These are phyloP conservation scores for Pangasius macronema DNA, from an alignment of 2,797 vertebrate species.

Conservation along the genomic window DNA sequence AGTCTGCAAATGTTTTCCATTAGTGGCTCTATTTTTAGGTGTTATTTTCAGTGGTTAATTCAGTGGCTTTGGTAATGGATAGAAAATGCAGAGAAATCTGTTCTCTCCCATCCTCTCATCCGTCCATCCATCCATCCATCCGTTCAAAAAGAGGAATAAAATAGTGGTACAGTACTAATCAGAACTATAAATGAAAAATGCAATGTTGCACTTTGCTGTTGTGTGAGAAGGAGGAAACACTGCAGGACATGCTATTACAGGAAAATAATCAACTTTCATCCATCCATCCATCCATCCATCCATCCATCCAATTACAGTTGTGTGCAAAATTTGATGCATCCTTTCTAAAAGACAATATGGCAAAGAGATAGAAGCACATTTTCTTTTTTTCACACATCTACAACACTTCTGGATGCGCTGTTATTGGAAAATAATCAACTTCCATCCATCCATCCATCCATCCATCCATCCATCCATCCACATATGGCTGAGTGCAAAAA, in stretches of 20 bases:
- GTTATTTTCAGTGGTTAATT: neutral
- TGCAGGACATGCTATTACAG: neutral
- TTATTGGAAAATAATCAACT: neutral
- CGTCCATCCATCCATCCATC: neutral
- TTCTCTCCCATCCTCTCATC: neutral
- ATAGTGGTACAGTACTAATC: neutral
- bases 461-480: neutral
- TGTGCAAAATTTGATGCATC: neutral
- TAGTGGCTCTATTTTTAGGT: neutral
- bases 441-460: neutral
- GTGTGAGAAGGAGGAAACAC: neutral
- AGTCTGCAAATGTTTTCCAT: neutral
- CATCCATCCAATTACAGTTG: neutral
- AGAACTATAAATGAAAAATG: neutral
- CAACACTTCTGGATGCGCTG: neutral
- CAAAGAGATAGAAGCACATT: neutral
- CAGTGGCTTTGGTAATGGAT: neutral
- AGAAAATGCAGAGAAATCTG: neutral
- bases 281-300: neutral
- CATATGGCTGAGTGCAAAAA: neutral
- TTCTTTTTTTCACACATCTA: neutral
- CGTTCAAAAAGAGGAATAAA: neutral
- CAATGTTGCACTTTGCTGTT: neutral
- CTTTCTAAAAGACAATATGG: neutral
- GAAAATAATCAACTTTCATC: too few species aligned